These are phyloP conservation scores for Baryphthengus martii DNA, from an alignment of 2,113 vertebrate species.

Conservation along the genomic window DNA sequence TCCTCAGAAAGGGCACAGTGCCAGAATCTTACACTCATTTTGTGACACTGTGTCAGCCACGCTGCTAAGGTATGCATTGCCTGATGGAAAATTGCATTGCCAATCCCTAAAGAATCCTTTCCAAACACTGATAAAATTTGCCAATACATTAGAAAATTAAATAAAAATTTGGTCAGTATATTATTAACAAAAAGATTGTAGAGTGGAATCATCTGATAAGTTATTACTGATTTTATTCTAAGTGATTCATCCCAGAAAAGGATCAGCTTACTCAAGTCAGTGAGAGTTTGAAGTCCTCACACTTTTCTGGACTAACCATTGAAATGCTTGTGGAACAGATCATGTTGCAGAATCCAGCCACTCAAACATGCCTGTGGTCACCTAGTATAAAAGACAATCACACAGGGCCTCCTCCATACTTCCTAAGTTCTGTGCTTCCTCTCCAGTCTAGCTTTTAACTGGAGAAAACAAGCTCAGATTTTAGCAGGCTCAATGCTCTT, in stretches of 20 bases:
- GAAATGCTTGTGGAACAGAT: background rate
- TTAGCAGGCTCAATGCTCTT: background rate
- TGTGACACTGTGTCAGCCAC: background rate
- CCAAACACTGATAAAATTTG: background rate
- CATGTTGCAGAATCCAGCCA: background rate
- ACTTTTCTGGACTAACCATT: background rate
- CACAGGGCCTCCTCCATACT: background rate
- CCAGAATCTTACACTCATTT: background rate
- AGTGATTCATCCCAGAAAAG: background rate
- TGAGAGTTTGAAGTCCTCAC: background rate
- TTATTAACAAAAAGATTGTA: background rate
- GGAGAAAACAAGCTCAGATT: background rate
- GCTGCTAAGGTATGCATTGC: background rate
- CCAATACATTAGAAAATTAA: background rate
- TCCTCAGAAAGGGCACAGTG: background rate
- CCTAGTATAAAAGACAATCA: background rate
- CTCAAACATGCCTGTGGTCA: background rate
- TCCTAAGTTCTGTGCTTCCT: background rate
- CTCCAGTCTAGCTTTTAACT: background rate
- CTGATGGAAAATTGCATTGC: background rate
- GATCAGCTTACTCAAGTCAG: background rate
- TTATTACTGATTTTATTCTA: background rate
- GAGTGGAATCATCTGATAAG: background rate
- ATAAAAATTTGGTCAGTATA: background rate
- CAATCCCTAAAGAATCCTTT: background rate